phyloP scores from a whole-genome alignment of 2,113 vertebrate genomes.

The Arvicanthis niloticus region DNA sequence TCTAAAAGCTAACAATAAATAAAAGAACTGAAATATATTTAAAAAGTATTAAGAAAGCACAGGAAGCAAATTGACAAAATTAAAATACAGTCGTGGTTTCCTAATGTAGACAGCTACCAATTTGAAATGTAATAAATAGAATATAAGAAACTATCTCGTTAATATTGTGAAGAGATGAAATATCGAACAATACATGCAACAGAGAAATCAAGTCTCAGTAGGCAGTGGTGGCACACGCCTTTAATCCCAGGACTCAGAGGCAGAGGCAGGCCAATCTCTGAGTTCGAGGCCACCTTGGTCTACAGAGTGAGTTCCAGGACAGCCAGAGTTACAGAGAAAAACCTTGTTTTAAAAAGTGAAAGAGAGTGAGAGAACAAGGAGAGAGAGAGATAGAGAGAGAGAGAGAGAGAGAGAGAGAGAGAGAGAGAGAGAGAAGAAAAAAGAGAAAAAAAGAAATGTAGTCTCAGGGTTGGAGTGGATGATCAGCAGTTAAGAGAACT shows the following conservation, averaged over 20 bases:
- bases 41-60: slow-evolving; percentile 13
- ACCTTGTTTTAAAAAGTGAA: background rate
- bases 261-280: background rate
- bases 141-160: background rate
- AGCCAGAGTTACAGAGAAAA: background rate
- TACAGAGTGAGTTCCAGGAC: background rate
- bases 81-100: background rate
- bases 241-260: background rate
- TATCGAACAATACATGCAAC: background rate
- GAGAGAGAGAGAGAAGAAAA: background rate
- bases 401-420: background rate
- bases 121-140: background rate
- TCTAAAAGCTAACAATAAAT: slow-evolving; percentile 26
- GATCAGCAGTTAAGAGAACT: background rate
- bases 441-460: background rate
- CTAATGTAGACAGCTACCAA: background rate
- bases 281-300: background rate
- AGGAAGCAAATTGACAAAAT: background rate
- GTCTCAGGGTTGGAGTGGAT: background rate
- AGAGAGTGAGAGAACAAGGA: too few relatives aligned
- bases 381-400: too few relatives aligned
- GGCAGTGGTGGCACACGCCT: background rate
- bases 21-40: background rate
- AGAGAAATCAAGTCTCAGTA: background rate
- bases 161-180: background rate